These are phyloP conservation scores for Sycophaga agraensis DNA, from an alignment of 1,140 invertebrate genomes.

Conservation along the genomic window DNA sequence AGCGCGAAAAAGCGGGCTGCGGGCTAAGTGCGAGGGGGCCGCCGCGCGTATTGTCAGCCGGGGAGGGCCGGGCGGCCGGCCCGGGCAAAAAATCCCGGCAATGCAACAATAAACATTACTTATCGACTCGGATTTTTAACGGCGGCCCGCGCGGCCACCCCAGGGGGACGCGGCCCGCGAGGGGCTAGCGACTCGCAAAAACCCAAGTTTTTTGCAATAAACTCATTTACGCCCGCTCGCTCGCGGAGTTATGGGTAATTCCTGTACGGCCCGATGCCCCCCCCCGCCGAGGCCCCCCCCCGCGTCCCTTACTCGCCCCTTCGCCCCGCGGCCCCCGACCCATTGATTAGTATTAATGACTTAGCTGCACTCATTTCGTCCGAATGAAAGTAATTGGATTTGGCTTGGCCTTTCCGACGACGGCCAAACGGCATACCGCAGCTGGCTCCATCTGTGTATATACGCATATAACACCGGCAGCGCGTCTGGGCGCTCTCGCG, in stretches of 20 bases:
- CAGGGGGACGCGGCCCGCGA: background rate
- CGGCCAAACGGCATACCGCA: constrained; percentile 31
- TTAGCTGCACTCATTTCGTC: constrained; percentile 60
- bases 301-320: constrained; percentile 24
- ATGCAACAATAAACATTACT: constrained; percentile 60
- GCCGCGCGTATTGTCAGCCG: constrained; percentile 29
- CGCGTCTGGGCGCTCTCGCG: too few relatives aligned
- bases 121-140: constrained; percentile 54
- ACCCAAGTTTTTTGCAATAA: constrained; percentile 56
- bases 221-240: constrained; percentile 53
- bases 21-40: background rate
- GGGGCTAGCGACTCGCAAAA: constrained; percentile 18
- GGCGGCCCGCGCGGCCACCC: background rate
- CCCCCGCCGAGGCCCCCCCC: background rate
- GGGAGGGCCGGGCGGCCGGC: constrained; percentile 19
- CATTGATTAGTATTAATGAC: constrained; percentile 62
- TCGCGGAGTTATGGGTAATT: constrained; percentile 57
- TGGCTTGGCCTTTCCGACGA: constrained; percentile 51
- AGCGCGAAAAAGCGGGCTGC: constrained; percentile 24
- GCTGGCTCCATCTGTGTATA: background rate
- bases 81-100: constrained; percentile 34
- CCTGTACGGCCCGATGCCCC: constrained; percentile 31
- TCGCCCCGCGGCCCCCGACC: constrained; percentile 35
- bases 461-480: background rate
- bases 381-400: constrained; percentile 62